Percentiles rank a stretch among this genome's conserved stretches.
These are phyloP conservation scores for Ephydatia muelleri DNA, from an alignment of 37 sponge, comb jelly and placozoan species.

Conservation along the genomic window DNA sequence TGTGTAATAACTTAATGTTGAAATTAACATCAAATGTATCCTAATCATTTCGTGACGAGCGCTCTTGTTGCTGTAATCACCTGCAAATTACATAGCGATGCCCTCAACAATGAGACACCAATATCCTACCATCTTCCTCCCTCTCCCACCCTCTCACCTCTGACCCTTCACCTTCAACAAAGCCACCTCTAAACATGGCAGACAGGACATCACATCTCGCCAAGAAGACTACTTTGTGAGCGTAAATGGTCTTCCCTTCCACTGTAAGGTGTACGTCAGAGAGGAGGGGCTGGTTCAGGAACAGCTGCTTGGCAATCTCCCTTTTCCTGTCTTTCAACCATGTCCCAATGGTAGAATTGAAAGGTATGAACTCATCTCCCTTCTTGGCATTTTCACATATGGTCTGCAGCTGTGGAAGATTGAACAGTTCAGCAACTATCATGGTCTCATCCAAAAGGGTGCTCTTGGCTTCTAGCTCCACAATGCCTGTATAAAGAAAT, in stretches of 20 bases:
- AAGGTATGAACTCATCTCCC: conserved; percentile 52
- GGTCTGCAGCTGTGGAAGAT: conserved; percentile 69
- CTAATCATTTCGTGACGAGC: too few species aligned
- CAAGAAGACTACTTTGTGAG: conserved; percentile 71
- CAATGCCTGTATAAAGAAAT: conserved; percentile 86
- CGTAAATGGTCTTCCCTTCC: conserved; percentile 58
- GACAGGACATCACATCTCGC: conserved; percentile 83
- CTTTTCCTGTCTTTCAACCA: conserved; percentile 86
- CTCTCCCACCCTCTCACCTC: conserved; percentile 38
- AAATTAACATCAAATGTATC: too few species aligned
- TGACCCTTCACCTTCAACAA: conserved; percentile 53
- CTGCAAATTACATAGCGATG: too few species aligned
- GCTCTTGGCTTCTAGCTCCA: conserved; percentile 52
- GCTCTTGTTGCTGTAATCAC: too few species aligned
- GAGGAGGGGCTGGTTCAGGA: conserved; percentile 63
- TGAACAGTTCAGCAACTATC: conserved; percentile 56
- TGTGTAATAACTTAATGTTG: too few species aligned
- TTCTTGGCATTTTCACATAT: conserved; percentile 72
- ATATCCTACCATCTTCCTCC: too few species aligned
- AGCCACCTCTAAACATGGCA: conserved; percentile 81
- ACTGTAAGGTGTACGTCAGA: conserved; percentile 74
- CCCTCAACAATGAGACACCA: too few species aligned
- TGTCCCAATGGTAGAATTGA: conserved; percentile 88
- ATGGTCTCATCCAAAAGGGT: conserved; percentile 57
- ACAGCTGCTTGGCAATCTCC: conserved; percentile 63